Conservation (phyloP, 2,888 invertebrate genomes). For the Stenurella melanura region DNA sequence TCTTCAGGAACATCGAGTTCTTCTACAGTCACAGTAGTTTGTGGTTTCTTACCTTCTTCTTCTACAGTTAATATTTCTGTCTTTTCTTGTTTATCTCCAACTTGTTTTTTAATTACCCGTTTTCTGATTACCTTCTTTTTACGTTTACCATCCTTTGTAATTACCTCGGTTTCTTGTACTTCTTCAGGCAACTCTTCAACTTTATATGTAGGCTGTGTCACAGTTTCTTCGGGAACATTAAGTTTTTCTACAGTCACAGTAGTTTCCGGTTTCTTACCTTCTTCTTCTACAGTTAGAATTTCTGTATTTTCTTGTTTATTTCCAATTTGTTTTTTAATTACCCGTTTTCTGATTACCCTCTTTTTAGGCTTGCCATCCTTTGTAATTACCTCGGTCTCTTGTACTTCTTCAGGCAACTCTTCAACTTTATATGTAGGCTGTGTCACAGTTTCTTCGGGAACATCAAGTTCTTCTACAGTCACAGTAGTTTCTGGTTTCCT, state of each 20-base stretch:
- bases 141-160: constrained; percentile 57
- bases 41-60: constrained; percentile 63
- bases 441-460: constrained; percentile 60
- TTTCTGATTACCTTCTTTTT: constrained; percentile 64
- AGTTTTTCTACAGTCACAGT: constrained; percentile 64
- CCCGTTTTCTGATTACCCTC: constrained; percentile 73
- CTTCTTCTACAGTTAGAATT: constrained; percentile 67
- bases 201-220: constrained; percentile 53
- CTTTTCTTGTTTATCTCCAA: constrained; percentile 63
- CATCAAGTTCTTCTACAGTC: constrained; percentile 62
- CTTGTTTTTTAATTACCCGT: constrained; percentile 64
- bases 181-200: constrained; percentile 40
- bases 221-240: constrained; percentile 52
- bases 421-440: constrained; percentile 53
- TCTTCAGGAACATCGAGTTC: constrained; percentile 52
- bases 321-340: constrained; percentile 65
- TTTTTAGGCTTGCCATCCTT: constrained; percentile 59
- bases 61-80: constrained; percentile 56
- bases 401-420: constrained; percentile 57
- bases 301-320: constrained; percentile 64
- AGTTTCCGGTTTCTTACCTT: constrained; percentile 52
- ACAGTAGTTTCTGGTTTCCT: constrained; percentile 61
- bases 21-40: constrained; percentile 64
- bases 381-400: constrained; percentile 55
- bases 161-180: constrained; percentile 58